Evolutionary conservation across 92 coral and sea anemone species (phyloP).

Genomic region (Parazoanthus atlanticus): DNA sequence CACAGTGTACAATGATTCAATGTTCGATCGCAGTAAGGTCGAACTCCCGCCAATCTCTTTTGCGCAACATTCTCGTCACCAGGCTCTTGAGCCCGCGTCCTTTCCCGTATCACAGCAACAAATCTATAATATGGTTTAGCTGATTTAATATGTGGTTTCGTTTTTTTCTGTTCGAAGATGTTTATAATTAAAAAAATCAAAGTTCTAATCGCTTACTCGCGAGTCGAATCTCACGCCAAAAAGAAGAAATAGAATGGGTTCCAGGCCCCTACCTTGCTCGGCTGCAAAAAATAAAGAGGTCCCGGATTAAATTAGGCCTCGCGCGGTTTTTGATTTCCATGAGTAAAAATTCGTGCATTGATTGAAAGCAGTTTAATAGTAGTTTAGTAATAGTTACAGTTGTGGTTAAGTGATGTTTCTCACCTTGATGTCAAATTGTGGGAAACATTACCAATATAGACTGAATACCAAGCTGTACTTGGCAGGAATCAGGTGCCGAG

Average conservation of each 20-base stretch:
- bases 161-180: neutral
- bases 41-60: slow-evolving; percentile 34
- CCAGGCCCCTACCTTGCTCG: slow-evolving; percentile 7
- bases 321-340: slow-evolving; percentile 15
- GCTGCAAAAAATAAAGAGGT: neutral
- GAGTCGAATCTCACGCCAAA: no score
- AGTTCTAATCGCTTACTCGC: no score
- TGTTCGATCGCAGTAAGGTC: neutral
- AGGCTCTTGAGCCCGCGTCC: neutral
- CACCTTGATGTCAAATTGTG: neutral
- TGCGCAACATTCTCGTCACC: slow-evolving; percentile 28
- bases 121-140: no score
- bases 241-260: neutral
- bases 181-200: no score
- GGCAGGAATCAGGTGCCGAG: neutral
- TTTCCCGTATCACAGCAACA: no score
- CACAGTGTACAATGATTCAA: neutral
- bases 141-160: neutral
- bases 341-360: neutral
- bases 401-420: neutral
- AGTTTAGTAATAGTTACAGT: no score
- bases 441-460: neutral
- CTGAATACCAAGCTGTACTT: neutral
- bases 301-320: neutral
- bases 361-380: no score